These are phyloP conservation scores for Ormyrus nitidulus DNA, from an alignment of 2,888 invertebrate genomes.

Conservation along the genomic window DNA sequence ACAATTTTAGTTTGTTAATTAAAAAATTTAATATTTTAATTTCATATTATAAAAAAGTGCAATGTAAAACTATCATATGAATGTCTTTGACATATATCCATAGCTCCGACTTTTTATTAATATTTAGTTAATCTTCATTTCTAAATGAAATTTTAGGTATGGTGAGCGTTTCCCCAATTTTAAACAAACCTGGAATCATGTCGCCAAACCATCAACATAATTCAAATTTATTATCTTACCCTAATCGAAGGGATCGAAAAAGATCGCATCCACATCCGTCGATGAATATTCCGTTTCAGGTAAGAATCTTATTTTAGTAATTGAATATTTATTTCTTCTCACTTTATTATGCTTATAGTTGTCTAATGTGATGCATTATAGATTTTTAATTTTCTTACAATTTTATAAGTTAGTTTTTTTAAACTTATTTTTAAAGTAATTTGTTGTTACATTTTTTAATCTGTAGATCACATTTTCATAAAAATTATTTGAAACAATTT, in stretches of 20 bases:
- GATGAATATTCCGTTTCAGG: conserved; percentile 79
- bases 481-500: conserved; percentile 18
- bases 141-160: conserved; percentile 62
- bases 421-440: conserved; percentile 13
- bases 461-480: not conserved
- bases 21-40: conserved; percentile 1
- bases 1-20: not conserved
- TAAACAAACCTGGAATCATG: conserved; percentile 74
- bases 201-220: conserved; percentile 73
- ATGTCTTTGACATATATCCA: not conserved
- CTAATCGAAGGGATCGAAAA: conserved; percentile 76
- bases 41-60: not conserved
- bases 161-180: conserved; percentile 76
- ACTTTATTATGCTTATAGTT: no score
- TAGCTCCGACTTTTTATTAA: conserved; percentile 8
- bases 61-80: not conserved
- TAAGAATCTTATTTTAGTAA: conserved; percentile 64
- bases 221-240: conserved; percentile 70
- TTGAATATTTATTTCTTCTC: not conserved
- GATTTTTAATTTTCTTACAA: not conserved
- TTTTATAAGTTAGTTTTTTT: not conserved
- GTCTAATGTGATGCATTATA: conserved; percentile 19
- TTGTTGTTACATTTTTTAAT: not conserved
- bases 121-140: not conserved
- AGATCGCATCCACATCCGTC: conserved; percentile 78